These are phyloP conservation scores for Crambe crambe DNA, from an alignment of 37 sponge, comb jelly and placozoan species.

Conservation along the genomic window DNA sequence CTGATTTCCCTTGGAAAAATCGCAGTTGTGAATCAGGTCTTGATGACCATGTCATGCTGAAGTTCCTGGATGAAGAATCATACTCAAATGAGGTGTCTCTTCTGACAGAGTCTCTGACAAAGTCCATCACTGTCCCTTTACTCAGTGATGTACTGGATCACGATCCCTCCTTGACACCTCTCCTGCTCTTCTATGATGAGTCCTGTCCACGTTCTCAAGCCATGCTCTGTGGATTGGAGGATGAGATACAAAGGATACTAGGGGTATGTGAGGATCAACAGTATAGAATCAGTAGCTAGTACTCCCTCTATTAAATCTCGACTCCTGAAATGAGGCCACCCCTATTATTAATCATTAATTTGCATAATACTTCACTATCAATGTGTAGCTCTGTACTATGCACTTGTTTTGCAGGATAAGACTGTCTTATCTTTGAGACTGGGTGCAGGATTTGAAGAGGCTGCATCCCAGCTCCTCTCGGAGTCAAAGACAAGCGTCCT, in stretches of 20 bases:
- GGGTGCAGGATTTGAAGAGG: slow-evolving; percentile 18
- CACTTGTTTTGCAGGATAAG: slow-evolving; percentile 1
- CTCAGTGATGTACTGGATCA: slow-evolving; percentile 7
- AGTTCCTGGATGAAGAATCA: neutral
- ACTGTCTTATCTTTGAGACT: neutral
- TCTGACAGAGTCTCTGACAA: neutral
- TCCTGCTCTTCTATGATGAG: slow-evolving; percentile 34
- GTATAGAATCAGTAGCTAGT: too few relatives aligned
- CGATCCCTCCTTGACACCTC: neutral
- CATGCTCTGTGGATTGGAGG: slow-evolving; percentile 18
- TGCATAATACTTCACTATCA: neutral
- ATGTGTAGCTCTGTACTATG: neutral
- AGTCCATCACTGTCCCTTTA: slow-evolving; percentile 6
- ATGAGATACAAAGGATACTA: slow-evolving; percentile 12
- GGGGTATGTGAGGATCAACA: too few relatives aligned
- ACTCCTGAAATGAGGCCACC: too few relatives aligned
- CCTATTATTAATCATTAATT: neutral
- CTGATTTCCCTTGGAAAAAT: slow-evolving; percentile 21
- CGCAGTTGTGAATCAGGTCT: neutral
- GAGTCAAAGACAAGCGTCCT: slow-evolving; percentile 10
- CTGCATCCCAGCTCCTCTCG: slow-evolving; percentile 5
- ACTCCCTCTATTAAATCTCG: neutral
- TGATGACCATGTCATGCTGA: slow-evolving; percentile 52
- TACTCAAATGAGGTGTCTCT: neutral
- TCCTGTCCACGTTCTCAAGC: slow-evolving; percentile 3